Evolutionary conservation across 1,140 invertebrate species (phyloP).

Genomic region (Drosophila navojoa): DNA sequence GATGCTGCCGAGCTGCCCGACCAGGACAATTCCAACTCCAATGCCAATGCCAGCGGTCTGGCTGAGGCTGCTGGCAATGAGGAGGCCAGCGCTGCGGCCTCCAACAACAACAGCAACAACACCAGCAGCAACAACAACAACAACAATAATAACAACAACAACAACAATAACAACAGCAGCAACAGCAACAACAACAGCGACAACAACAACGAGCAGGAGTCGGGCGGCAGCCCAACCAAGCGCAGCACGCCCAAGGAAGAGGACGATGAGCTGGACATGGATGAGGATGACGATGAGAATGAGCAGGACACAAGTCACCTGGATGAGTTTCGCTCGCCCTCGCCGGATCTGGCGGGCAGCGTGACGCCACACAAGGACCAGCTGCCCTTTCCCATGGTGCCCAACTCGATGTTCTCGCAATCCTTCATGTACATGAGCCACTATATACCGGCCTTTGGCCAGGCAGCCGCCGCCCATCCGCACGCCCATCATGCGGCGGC

Average conservation of each 20-base stretch:
- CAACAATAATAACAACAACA: constrained; percentile 70
- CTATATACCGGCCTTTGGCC: constrained; percentile 87
- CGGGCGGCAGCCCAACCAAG: constrained; percentile 52
- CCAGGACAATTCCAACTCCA: constrained; percentile 45
- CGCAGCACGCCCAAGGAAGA: constrained; percentile 79
- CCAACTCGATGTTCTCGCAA: constrained; percentile 92
- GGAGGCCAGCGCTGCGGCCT: neutral
- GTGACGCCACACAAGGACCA: constrained; percentile 75
- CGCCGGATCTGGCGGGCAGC: constrained; percentile 61
- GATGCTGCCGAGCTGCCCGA: constrained; percentile 37
- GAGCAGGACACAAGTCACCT: constrained; percentile 79
- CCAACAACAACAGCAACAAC: constrained; percentile 62
- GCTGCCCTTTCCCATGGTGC: constrained; percentile 89
- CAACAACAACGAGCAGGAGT: constrained; percentile 76
- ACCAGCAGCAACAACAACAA: constrained; percentile 9
- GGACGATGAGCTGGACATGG: constrained; percentile 83
- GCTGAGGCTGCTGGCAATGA: constrained; percentile 3
- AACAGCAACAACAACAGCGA: constrained; percentile 84
- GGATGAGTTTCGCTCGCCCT: constrained; percentile 80
- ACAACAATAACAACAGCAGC: constrained; percentile 84
- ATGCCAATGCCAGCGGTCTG: neutral
- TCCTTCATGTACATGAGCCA: constrained; percentile 96
- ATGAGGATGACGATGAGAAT: constrained; percentile 82
- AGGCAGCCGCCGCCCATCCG: constrained; percentile 83
- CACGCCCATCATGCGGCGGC: constrained; percentile 82